Conservation (phyloP, 2,113 vertebrate species). For the Prietella phreatophila region DNA sequence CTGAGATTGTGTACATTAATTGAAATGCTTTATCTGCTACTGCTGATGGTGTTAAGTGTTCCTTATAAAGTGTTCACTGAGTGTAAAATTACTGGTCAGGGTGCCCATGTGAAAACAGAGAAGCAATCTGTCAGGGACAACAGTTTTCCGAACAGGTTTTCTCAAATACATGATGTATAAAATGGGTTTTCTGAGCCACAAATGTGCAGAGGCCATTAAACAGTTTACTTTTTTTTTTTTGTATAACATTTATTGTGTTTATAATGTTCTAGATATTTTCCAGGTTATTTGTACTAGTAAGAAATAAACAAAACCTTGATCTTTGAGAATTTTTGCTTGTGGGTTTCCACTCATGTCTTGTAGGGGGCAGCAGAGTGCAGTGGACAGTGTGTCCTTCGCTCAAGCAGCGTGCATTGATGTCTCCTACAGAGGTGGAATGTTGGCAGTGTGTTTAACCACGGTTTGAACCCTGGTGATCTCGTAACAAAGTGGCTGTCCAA, state of each 20-base stretch:
- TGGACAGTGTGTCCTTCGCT: neutral
- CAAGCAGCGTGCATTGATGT: conserved; percentile 24
- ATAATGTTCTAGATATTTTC: neutral
- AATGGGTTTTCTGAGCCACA: neutral
- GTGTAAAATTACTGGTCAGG: neutral
- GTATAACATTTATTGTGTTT: too few relatives aligned
- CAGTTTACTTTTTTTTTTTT: too few relatives aligned
- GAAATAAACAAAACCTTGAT: neutral
- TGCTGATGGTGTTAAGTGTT: neutral
- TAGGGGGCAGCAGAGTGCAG: conserved; percentile 52
- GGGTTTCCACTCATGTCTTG: conserved; percentile 3
- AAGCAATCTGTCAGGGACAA: neutral
- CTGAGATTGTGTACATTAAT: neutral
- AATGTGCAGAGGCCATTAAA: neutral
- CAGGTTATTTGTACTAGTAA: neutral
- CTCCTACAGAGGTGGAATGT: conserved; percentile 55
- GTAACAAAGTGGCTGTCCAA: conserved; percentile 54
- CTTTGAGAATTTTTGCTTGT: neutral
- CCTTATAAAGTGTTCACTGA: neutral
- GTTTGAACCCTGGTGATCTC: conserved; percentile 60
- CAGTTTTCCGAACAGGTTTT: neutral
- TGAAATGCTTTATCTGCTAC: neutral
- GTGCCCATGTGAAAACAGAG: neutral
- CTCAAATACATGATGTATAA: neutral
- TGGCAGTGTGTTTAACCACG: conserved; percentile 51